phyloP scores from a whole-genome alignment of 2,113 vertebrate genomes.

The Ardeotis arabs region DNA sequence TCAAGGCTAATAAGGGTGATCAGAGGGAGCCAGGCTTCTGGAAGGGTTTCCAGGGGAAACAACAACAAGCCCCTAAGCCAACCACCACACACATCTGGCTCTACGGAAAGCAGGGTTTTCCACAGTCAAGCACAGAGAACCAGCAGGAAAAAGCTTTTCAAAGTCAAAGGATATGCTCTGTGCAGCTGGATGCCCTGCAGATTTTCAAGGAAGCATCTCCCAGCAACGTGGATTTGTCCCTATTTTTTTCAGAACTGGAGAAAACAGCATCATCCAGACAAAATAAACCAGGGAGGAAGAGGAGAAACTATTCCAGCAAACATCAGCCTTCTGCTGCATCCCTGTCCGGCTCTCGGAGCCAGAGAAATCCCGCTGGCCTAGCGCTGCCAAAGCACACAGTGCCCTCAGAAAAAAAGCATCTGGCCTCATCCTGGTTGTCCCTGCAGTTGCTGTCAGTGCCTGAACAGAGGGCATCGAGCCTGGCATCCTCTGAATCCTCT shows the following conservation, averaged over 20 bases:
- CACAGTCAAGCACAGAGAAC: background rate
- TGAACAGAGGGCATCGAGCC: background rate
- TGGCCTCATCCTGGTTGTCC: background rate
- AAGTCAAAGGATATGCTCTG: background rate
- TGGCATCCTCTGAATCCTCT: background rate
- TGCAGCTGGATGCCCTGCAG: background rate
- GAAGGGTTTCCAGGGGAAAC: background rate
- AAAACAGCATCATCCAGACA: background rate
- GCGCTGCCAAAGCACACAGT: background rate
- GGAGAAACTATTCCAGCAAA: slow-evolving; percentile 2
- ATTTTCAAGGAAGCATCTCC: background rate
- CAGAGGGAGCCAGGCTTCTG: background rate
- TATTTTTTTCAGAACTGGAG: background rate
- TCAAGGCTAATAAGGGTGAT: background rate
- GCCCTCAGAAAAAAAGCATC: slow-evolving; percentile 26
- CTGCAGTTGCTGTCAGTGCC: background rate
- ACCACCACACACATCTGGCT: background rate
- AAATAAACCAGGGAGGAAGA: background rate
- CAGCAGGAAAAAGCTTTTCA: background rate
- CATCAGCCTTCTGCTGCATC: background rate
- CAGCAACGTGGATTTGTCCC: fast-evolving
- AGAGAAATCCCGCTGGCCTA: background rate
- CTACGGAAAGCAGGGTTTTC: background rate
- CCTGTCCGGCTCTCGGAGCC: background rate
- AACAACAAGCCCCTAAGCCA: background rate